phyloP scores from a whole-genome alignment of 2,113 vertebrate species.

The Microtus ochrogaster region DNA sequence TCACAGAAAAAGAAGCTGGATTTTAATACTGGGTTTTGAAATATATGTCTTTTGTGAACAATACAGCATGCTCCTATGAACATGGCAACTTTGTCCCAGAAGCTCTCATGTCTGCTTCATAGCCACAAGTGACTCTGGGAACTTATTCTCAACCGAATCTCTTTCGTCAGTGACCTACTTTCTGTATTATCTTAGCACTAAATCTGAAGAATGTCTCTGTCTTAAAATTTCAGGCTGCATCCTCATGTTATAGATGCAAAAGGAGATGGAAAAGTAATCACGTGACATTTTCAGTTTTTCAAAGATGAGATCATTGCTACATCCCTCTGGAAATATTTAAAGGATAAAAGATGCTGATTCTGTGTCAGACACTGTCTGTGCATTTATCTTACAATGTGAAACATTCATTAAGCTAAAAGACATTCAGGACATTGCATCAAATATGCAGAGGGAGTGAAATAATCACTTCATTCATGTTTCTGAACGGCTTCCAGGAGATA shows the following conservation, averaged over 20 bases:
- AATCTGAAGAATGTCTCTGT: background rate
- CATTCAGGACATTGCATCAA: constrained; percentile 12
- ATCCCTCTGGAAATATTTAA: background rate
- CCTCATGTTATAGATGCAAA: background rate
- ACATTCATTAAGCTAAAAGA: constrained; percentile 25
- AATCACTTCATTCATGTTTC: background rate
- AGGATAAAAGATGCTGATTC: background rate
- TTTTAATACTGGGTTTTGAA: too few species aligned
- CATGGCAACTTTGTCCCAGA: background rate
- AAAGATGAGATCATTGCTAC: background rate
- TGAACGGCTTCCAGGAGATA: constrained; percentile 3
- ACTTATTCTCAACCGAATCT: background rate
- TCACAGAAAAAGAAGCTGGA: background rate
- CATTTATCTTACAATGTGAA: constrained; percentile 18
- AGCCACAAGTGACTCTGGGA: background rate
- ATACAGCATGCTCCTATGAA: background rate
- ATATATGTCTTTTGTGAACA: background rate
- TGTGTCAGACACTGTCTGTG: background rate
- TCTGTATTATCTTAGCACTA: background rate
- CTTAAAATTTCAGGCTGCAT: background rate
- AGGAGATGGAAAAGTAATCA: background rate
- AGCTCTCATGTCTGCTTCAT: background rate
- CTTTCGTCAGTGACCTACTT: background rate
- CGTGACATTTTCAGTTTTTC: background rate
- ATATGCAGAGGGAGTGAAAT: constrained; percentile 1